Percentiles rank a stretch among this genome's conserved stretches.
phyloP scores from a whole-genome alignment of 1,140 invertebrate species.

The Tetramorium simillimum region DNA sequence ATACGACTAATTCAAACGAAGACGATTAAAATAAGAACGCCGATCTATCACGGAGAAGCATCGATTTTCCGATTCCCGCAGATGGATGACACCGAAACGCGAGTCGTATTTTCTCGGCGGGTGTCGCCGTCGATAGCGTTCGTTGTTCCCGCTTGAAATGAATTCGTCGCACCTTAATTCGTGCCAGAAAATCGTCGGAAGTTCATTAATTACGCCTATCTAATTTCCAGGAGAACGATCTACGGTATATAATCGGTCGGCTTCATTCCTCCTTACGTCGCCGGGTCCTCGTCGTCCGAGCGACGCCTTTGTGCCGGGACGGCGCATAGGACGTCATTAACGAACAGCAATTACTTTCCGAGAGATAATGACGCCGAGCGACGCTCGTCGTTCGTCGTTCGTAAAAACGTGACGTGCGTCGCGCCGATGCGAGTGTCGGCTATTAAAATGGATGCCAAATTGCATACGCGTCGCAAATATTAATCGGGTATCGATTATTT shows the following conservation, averaged over 20 bases:
- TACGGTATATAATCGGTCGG: conserved; percentile 1
- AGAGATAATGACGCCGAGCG: conserved; percentile 48
- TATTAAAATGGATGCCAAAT: background rate
- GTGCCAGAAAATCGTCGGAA: conserved; percentile 37
- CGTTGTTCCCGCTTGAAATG: conserved; percentile 57
- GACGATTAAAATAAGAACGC: background rate
- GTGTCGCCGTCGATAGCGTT: conserved; percentile 59
- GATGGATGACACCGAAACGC: conserved; percentile 28
- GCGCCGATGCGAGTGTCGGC: background rate
- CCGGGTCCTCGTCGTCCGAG: background rate
- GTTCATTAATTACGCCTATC: conserved; percentile 48
- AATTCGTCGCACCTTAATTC: conserved; percentile 61
- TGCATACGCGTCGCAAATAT: conserved; percentile 39
- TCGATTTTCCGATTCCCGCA: conserved; percentile 41
- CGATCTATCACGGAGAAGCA: conserved; percentile 10
- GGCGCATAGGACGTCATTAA: conserved; percentile 42
- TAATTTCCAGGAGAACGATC: conserved; percentile 6
- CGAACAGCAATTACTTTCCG: conserved; percentile 56
- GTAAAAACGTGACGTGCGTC: background rate
- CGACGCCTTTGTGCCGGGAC: conserved; percentile 1
- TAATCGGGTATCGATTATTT: conserved; percentile 29
- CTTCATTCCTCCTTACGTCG: conserved; percentile 20
- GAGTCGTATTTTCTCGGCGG: conserved; percentile 40
- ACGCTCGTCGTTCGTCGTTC: conserved; percentile 14
- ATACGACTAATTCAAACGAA: background rate